Percentiles rank a stretch among this genome's conserved stretches.
Conservation (phyloP, 2,113 vertebrate species). For the Rhynchomys soricoides region DNA sequence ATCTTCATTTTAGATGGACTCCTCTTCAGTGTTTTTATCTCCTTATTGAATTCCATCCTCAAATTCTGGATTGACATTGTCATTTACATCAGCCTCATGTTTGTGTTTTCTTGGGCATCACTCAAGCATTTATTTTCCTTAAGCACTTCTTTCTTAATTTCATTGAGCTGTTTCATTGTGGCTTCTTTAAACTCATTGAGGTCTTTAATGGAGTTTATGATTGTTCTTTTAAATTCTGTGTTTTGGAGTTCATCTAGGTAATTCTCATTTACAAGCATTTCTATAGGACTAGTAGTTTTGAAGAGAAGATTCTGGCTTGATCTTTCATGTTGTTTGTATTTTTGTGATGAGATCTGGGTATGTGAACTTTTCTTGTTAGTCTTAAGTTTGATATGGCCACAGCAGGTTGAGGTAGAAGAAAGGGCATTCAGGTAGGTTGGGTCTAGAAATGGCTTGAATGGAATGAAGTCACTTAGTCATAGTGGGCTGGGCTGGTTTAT, state of each 20-base stretch:
- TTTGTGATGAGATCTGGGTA: not conserved
- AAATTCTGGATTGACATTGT: not conserved
- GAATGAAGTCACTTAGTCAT: not conserved
- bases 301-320: not conserved
- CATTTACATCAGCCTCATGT: not conserved
- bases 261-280: not conserved
- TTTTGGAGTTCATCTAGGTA: not conserved
- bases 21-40: not conserved
- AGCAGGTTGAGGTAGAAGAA: not conserved
- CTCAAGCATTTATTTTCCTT: not conserved
- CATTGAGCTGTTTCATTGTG: not conserved
- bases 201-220: not conserved
- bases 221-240: not conserved
- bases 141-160: not conserved
- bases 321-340: not conserved
- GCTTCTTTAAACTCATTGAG: not conserved
- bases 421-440: not conserved
- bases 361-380: not conserved
- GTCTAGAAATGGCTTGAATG: not conserved
- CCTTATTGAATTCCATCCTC: not conserved
- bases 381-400: not conserved
- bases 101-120: not conserved
- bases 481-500: not conserved
- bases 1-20: not conserved
- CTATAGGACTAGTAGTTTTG: not conserved